A percentile compares a stretch with the other conserved stretches of the same genome.
These are phyloP conservation scores for Phylloscopus trochilus DNA, from an alignment of 2,113 vertebrate species.

Conservation along the genomic window DNA sequence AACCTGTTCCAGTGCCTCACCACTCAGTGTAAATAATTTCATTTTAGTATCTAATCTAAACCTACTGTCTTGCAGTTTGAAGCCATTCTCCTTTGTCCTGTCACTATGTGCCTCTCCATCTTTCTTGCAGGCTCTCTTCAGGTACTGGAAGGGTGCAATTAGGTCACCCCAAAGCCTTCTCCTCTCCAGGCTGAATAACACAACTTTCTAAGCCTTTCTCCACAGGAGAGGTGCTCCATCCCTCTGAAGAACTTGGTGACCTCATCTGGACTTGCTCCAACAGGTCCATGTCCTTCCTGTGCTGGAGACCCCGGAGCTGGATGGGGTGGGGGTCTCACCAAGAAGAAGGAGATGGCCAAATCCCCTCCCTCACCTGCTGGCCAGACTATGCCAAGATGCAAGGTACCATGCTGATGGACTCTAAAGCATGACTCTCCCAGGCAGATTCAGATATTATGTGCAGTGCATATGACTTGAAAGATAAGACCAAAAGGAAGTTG, in stretches of 20 bases:
- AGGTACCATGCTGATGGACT: background rate
- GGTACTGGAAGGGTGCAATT: background rate
- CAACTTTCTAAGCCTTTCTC: background rate
- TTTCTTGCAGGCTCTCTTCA: background rate
- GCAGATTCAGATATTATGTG: background rate
- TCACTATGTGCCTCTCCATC: background rate
- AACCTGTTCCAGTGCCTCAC: background rate
- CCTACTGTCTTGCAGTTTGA: background rate
- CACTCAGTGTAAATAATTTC: background rate
- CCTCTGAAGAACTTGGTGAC: background rate
- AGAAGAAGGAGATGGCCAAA: background rate
- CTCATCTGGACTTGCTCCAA: background rate
- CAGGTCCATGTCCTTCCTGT: background rate
- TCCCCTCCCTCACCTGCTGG: background rate
- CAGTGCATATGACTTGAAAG: background rate
- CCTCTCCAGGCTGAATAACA: background rate
- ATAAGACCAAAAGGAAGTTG: background rate
- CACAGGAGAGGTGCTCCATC: background rate
- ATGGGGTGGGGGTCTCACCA: background rate
- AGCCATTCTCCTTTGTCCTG: background rate
- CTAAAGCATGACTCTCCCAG: background rate
- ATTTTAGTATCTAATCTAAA: background rate
- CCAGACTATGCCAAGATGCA: background rate
- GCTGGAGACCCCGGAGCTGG: background rate
- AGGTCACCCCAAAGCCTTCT: background rate